Evolutionary conservation across 2,113 vertebrate species (phyloP), one percentile per base, ranked within the genome.

Genomic region (Neolamprologus sp.): DNA sequence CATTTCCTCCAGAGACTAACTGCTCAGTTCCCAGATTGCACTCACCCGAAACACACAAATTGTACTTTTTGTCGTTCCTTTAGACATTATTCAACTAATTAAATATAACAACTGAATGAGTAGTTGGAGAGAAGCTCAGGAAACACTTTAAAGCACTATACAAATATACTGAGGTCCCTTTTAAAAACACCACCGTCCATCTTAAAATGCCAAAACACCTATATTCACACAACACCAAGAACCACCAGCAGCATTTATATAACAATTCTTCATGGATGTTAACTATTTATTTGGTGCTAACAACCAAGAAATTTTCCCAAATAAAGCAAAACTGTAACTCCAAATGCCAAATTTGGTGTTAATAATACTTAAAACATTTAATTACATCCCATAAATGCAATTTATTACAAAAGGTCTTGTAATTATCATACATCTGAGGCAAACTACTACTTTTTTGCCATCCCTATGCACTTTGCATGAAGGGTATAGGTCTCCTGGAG

Each of bases 401-500:
- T 78, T 78, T 33, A 71, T 80, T 21, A 68, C 33, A 16, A 23
- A 19, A 55, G 0, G 13, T 26, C 42, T 68, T 58, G 10, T 51
- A 51, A 87, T 82, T 85, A 47, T 23, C 31, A 17, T 7, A 81
- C 51, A 84, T 89, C 42, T 83, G 45, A 92, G 9, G 58, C 37
- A 65, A 84, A 84, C n/a, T 9, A 33, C 28, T 78, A n/a, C 5
- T 8, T 78, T 51, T 78, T 78, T 78, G 54, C 81, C 37, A 87
- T 80, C 51, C 87, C 47, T 71, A 58, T 84, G 21, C 35, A 57
- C 16, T 85, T 87, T 83, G n/a, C 87, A 47, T 87, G 49, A 87
- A 47, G 78, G 40, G 55, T 45, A 78, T 78, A 47, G 40, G 21
- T 71, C 78, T 92, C 13, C 89, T 83, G 84, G 91, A 94, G 91